phyloP scores from a whole-genome alignment of 2,797 vertebrate species.

The Huso huso region DNA sequence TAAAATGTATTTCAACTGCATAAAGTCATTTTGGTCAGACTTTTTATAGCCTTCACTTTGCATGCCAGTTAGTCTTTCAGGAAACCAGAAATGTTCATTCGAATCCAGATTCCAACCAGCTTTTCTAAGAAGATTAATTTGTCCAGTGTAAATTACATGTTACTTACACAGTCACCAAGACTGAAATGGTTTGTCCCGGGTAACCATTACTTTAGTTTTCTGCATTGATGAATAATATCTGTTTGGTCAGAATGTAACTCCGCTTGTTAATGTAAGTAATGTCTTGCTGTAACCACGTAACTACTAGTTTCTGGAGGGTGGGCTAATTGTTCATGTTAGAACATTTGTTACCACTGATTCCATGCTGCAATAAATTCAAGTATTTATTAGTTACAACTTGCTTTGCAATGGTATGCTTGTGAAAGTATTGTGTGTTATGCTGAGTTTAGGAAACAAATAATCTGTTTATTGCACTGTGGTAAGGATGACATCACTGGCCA shows the following conservation, averaged over 20 bases:
- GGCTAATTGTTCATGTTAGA: constrained; percentile 58
- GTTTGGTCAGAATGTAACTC: constrained; percentile 44
- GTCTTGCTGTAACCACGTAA: constrained; percentile 54
- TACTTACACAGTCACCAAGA: constrained; percentile 39
- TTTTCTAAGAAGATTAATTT: constrained; percentile 31
- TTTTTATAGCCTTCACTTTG: constrained; percentile 38
- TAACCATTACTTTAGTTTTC: constrained; percentile 38
- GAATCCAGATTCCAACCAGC: constrained; percentile 23
- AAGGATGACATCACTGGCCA: too few species aligned
- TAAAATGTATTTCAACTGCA: constrained; percentile 41
- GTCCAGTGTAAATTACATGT: constrained; percentile 45
- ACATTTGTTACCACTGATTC: constrained; percentile 35
- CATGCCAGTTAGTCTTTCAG: constrained; percentile 29
- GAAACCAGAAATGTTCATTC: constrained; percentile 29
- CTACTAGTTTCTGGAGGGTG: constrained; percentile 55
- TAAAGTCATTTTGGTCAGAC: constrained; percentile 39
- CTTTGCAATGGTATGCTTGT: constrained; percentile 37
- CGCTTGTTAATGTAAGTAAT: constrained; percentile 50
- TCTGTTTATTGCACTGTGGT: too few species aligned
- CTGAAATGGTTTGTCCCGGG: constrained; percentile 39
- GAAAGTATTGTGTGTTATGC: constrained; percentile 29
- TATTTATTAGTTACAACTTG: constrained; percentile 39
- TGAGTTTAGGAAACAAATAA: not conserved
- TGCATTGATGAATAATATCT: constrained; percentile 39
- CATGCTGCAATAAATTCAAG: constrained; percentile 35